phyloP scores from a whole-genome alignment of 2,888 invertebrate species.

The Eupithecia dodoneata region DNA sequence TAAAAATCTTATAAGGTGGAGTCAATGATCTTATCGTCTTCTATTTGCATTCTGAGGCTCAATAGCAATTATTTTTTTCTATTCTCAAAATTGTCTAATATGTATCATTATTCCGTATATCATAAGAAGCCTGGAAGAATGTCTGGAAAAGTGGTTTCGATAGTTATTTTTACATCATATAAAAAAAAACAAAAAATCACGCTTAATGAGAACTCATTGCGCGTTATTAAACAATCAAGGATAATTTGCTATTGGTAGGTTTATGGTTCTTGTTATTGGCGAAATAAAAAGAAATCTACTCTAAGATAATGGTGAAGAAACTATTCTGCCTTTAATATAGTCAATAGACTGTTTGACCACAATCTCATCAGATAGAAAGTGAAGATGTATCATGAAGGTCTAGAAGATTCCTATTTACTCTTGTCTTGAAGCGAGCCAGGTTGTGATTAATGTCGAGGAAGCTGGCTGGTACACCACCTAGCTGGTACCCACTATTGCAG shows the following conservation, averaged over 20 bases:
- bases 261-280: not conserved
- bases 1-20: constrained; percentile 22
- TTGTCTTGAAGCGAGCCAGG: too few relatives aligned
- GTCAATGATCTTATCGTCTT: constrained; percentile 25
- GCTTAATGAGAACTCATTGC: too few relatives aligned
- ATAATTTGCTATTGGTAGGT: not conserved
- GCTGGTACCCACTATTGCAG: not conserved
- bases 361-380: too few relatives aligned
- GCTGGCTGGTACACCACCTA: not conserved
- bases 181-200: too few relatives aligned
- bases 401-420: too few relatives aligned
- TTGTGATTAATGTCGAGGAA: not conserved
- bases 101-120: too few relatives aligned
- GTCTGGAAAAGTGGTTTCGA: not conserved
- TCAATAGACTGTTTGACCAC: too few relatives aligned
- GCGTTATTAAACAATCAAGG: too few relatives aligned
- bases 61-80: too few relatives aligned
- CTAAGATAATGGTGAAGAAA: not conserved
- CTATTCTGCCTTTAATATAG: not conserved
- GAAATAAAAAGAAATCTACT: not conserved
- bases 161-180: not conserved
- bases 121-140: not conserved
- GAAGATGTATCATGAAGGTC: too few relatives aligned
- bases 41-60: too few relatives aligned
- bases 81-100: too few relatives aligned